Base-by-base conservation (phyloP, 1,140 invertebrate genomes). In the Meloidogyne hapla region DNA sequence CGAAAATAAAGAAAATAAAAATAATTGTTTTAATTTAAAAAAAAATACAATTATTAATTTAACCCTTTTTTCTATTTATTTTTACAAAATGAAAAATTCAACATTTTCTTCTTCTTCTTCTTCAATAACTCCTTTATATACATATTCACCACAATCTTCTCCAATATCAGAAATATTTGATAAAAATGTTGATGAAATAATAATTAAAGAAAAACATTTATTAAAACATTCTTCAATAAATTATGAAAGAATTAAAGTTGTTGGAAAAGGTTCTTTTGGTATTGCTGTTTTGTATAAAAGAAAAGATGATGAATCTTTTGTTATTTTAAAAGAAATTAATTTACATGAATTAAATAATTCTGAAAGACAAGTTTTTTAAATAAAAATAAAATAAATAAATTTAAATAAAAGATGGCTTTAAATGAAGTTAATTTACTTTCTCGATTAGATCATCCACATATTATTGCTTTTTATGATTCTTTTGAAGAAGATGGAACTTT, bases 241-340 rank as follows among this genome's bases (percentile, higher is more conserved):
- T 15, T 83, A 81, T 72, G 81, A 81, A 65, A 38, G 72, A 5
- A 83, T 83, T 69, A 45, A 74, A 65, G 69, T 75, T 18, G 80
- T 81, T 42, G 80, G 80, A 48, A 77, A 42, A 73, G 91, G 92
- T 18, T 92, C 92, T 0, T 93, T 93, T 87, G 92, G 92, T 21
- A 91, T 91, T 18, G 92, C 92, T 26, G 90, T 92, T 9, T 85
- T 93, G 13, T 93, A 92, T 85, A 88, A 90, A 42, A 90, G 91
- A 65, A 90, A 91, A 77, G 88, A 89, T 67, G 91, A 92, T 83
- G 90, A 91, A 61, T 90, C 90, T 67, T 83, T 92, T 67, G 91
- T 93, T 1, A 92, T 93, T 8, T 90, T 93, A 6, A 93, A 93
- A 84, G 92, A 93, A 85, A 92, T 93, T 28, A 92, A 92, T 86